phyloP scores from a whole-genome alignment of 2,113 vertebrate genomes.

The Leuciscus idus region DNA sequence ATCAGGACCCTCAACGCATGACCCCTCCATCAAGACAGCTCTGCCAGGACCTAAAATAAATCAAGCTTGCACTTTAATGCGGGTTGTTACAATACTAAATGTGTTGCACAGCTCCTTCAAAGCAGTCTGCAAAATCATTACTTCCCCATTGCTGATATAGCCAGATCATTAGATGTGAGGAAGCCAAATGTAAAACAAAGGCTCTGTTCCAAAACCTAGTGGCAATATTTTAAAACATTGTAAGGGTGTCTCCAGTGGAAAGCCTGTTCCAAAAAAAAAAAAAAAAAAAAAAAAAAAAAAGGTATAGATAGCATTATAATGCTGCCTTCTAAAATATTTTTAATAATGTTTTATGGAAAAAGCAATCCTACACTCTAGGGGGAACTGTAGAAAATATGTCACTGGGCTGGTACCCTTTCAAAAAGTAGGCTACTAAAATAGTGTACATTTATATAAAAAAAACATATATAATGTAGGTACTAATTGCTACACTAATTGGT shows the following conservation, averaged over 20 bases:
- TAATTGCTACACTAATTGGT: too few species aligned
- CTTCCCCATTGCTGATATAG: not conserved
- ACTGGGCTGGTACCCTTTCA: too few species aligned
- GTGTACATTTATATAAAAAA: too few species aligned
- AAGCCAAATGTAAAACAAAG: constrained; percentile 6
- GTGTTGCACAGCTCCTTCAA: not conserved
- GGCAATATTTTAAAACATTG: not conserved
- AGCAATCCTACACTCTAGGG: not conserved
- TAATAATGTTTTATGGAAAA: not conserved
- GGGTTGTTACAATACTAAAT: constrained; percentile 10
- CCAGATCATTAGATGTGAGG: not conserved
- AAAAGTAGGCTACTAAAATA: too few species aligned
- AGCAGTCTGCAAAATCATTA: constrained; percentile 8
- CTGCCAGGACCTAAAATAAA: constrained; percentile 22
- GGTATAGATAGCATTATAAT: not conserved
- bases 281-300: not conserved
- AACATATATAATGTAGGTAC: too few species aligned
- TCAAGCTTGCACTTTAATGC: not conserved
- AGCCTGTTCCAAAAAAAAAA: not conserved
- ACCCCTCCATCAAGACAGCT: not conserved
- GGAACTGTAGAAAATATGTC: too few species aligned
- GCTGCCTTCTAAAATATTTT: not conserved
- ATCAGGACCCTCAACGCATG: not conserved
- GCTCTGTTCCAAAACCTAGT: not conserved
- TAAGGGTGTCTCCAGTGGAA: not conserved